These are phyloP conservation scores for Agrilus cyanescens DNA, from an alignment of 2,888 invertebrate species.

Conservation along the genomic window DNA sequence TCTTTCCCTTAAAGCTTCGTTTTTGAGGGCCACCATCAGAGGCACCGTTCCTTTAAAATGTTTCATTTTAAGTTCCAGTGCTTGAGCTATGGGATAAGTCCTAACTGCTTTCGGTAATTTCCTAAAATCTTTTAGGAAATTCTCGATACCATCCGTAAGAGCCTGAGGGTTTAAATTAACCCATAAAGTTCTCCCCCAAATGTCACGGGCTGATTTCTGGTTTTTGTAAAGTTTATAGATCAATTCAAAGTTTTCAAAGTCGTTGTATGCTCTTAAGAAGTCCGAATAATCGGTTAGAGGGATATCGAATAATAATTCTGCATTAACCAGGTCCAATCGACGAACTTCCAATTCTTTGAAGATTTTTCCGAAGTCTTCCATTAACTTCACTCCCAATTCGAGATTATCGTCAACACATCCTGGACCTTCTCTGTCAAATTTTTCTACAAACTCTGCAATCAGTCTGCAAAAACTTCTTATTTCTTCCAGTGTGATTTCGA, in stretches of 20 bases:
- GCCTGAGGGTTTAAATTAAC: slow-evolving; percentile 73
- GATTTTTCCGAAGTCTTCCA: slow-evolving; percentile 57
- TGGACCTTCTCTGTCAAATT: slow-evolving; percentile 68
- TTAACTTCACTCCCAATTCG: slow-evolving; percentile 55
- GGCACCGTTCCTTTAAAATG: slow-evolving; percentile 81
- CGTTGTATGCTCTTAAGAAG: slow-evolving; percentile 50
- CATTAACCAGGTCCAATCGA: slow-evolving; percentile 51
- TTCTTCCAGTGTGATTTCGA: slow-evolving; percentile 64
- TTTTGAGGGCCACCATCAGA: slow-evolving; percentile 80
- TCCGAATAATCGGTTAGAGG: slow-evolving; percentile 73
- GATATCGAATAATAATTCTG: slow-evolving; percentile 80
- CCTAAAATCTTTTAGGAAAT: slow-evolving; percentile 66
- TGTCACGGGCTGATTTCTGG: slow-evolving; percentile 63
- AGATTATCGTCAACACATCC: slow-evolving; percentile 67
- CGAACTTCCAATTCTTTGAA: slow-evolving; percentile 56
- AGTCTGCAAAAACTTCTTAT: slow-evolving; percentile 56
- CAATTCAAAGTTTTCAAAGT: slow-evolving; percentile 54
- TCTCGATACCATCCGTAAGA: slow-evolving; percentile 75
- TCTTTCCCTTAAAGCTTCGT: slow-evolving; percentile 78
- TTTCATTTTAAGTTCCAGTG: slow-evolving; percentile 72
- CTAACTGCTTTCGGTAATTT: slow-evolving; percentile 57
- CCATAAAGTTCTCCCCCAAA: slow-evolving; percentile 84
- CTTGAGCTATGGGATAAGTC: slow-evolving; percentile 48
- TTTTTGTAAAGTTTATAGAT: slow-evolving; percentile 68
- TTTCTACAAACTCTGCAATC: slow-evolving; percentile 54